Base-by-base conservation (phyloP, 2,797 vertebrate genomes). In the Peromyscus melanophrys region DNA sequence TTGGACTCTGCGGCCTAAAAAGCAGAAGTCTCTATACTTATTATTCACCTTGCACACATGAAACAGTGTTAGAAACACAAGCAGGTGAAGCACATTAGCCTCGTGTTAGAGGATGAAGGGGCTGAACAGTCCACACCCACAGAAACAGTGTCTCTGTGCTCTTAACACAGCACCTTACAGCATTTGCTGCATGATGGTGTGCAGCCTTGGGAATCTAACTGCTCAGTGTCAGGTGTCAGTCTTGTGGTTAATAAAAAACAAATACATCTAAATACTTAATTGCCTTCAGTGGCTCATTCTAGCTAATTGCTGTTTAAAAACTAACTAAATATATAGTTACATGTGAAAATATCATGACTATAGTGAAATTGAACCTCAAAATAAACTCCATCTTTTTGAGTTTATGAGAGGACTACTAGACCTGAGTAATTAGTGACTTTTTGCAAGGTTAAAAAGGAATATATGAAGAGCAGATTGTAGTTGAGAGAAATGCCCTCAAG, bases 301-400 rank as follows among this genome's bases (percentile, higher is more conserved):
- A 96, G 63, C 17, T 78, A 19, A 75, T 21, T 77, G 31, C 29
- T 34, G 63, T 59, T 95, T 6, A 55, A 78, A 85, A 80, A 65
- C 7, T 84, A 61, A 25, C 52, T n/a, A 57, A 83, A 63, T 83
- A 80, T n/a, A 25, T 61, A 82, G 12, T 12, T 61, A 40, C 25
- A 82, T 57, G 6, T 93, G 16, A 78, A 95, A 93, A 75, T 81
- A 82, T n/a, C 25, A 75, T 21, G 21, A 73, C 25, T 25, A 57
- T 25, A 90, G 19, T 63, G 9, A 96, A 95, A 67, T 16, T 59
- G 17, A 91, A 21, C 63, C 61, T 96, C 71, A 92, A 59, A 90
- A 82, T 69, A 94, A 94, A 90, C 14, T 34, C 40, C 86, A 34
- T 29, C 25, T 46, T 88, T 57, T 83, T 43, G 37, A 75, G 11